Evolutionary conservation across 1,140 invertebrate species (phyloP).

Genomic region (Cotesia typhae): DNA sequence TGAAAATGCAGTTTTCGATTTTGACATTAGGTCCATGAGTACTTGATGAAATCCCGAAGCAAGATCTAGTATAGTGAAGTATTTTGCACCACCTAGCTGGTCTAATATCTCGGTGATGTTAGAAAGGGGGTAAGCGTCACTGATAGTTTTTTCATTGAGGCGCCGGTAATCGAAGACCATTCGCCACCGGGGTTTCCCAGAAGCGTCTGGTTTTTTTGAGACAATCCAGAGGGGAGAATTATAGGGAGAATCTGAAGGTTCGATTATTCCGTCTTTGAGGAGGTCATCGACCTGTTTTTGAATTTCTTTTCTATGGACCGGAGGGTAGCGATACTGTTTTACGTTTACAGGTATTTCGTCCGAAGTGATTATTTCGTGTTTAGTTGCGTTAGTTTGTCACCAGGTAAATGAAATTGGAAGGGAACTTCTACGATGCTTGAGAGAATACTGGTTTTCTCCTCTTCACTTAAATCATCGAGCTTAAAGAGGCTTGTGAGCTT

Average conservation of each 20-base stretch:
- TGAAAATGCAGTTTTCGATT: too few species aligned
- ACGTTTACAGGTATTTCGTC: constrained; percentile 39
- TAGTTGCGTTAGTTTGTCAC: constrained; percentile 32
- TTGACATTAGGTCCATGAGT: too few species aligned
- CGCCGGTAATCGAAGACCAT: constrained; percentile 53
- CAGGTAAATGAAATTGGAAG: constrained; percentile 49
- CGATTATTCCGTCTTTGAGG: constrained; percentile 45
- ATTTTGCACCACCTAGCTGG: too few species aligned
- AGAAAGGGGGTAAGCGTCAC: constrained; percentile 51
- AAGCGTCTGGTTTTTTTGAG: constrained; percentile 56
- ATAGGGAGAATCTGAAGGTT: constrained; percentile 51
- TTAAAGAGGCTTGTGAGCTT: constrained; percentile 1
- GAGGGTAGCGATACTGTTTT: constrained; percentile 42
- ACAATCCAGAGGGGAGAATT: constrained; percentile 52
- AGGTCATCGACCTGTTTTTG: constrained; percentile 40
- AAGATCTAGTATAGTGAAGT: too few species aligned
- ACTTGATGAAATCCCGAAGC: too few species aligned
- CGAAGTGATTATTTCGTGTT: constrained; percentile 41
- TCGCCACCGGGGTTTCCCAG: constrained; percentile 51
- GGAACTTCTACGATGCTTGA: constrained; percentile 15
- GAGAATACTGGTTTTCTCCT: constrained; percentile 18
- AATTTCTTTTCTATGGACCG: constrained; percentile 45
- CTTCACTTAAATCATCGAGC: constrained; percentile 22
- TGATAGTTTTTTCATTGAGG: constrained; percentile 26
- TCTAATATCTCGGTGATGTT: constrained; percentile 26